Conservation (phyloP, 2,797 vertebrate species). For the Scolopax rusticola region DNA sequence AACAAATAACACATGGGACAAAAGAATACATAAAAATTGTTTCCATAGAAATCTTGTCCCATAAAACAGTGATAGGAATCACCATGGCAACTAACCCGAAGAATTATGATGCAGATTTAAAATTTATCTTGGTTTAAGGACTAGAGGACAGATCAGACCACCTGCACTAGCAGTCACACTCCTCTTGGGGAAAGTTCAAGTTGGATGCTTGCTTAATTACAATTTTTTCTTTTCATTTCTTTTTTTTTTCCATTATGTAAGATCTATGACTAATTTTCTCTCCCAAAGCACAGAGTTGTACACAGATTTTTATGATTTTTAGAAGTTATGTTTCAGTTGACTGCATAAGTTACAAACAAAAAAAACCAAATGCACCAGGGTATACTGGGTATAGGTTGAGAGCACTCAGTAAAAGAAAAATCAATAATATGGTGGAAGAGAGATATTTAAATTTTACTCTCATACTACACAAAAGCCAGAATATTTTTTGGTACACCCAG, state of each 20-base stretch:
- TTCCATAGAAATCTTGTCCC: slow-evolving; percentile 10
- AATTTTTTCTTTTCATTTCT: neutral
- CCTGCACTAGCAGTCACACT: neutral
- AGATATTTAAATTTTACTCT: neutral
- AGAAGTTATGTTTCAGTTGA: neutral
- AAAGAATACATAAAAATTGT: neutral
- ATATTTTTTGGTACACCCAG: neutral
- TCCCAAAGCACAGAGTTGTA: neutral
- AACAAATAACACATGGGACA: neutral
- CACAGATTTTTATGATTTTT: neutral
- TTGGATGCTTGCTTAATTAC: neutral
- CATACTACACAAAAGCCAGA: neutral
- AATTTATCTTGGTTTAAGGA: neutral
- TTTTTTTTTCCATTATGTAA: neutral
- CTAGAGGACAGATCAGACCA: neutral
- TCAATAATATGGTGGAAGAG: neutral
- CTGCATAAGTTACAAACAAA: neutral
- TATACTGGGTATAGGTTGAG: neutral
- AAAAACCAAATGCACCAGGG: fast-evolving
- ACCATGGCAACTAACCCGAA: slow-evolving; percentile 1
- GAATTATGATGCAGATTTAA: neutral
- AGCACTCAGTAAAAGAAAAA: neutral
- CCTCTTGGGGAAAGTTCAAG: neutral
- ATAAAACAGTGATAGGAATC: neutral
- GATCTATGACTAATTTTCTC: neutral